These are phyloP conservation scores for Actinia equina DNA, from an alignment of 64 coral and sea anemone species.

Conservation along the genomic window DNA sequence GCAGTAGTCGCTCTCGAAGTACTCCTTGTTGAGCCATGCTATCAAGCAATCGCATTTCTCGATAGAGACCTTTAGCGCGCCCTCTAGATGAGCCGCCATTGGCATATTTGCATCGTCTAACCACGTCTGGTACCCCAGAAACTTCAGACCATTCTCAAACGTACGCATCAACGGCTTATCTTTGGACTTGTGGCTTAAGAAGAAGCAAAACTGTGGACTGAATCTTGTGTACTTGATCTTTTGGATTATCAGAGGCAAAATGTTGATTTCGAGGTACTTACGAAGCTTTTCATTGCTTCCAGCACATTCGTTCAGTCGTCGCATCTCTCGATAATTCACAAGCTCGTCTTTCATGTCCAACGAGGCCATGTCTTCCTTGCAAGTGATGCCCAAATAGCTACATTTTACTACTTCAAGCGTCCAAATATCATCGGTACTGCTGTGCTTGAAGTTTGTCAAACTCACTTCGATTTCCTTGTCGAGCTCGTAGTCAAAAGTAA, in stretches of 20 bases:
- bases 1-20: constrained; percentile 67
- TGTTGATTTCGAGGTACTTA: constrained; percentile 66
- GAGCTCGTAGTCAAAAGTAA: constrained; percentile 60
- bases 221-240: constrained; percentile 83
- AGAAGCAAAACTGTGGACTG: constrained; percentile 75
- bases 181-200: constrained; percentile 81
- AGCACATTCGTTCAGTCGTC: constrained; percentile 43
- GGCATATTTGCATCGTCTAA: constrained; percentile 62
- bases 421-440: constrained; percentile 13
- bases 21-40: constrained; percentile 82
- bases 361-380: constrained; percentile 55
- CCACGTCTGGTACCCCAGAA: constrained; percentile 80
- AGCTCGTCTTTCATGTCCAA: constrained; percentile 82
- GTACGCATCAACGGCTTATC: constrained; percentile 79
- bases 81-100: constrained; percentile 4
- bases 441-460: constrained; percentile 74
- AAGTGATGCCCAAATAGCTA: constrained; percentile 49
- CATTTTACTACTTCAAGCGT: constrained; percentile 79
- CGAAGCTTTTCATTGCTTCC: constrained; percentile 46
- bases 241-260: constrained; percentile 63
- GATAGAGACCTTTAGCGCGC: constrained; percentile 47
- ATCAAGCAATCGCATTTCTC: constrained; percentile 69
- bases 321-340: constrained; percentile 49
- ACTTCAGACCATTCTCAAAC: constrained; percentile 67
- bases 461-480: constrained; percentile 72